Base-by-base conservation (phyloP, 2,888 invertebrate genomes). In the Urechis unicinctus region DNA sequence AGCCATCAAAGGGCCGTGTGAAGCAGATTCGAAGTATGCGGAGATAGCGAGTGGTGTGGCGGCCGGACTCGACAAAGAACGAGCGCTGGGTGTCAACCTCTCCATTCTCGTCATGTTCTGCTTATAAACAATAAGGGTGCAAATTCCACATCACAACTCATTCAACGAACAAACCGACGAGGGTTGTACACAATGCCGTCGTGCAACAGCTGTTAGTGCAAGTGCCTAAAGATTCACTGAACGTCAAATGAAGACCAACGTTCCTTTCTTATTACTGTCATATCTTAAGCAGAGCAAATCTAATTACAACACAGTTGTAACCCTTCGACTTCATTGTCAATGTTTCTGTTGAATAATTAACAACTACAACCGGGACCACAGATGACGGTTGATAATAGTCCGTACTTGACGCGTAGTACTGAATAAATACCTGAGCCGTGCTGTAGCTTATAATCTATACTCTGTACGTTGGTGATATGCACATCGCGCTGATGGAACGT, bases 11-110 rank as follows among this genome's bases (percentile, higher is more conserved):
- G 2, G 62, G 61, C 31, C 61, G 60, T n/a, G 59, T 60, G 53
- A 64, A 65, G 36, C 65, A 64, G 28, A 65, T 50, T 2, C 65
- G 45, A 13, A 65, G 54, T 41, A 65, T 62, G 5, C 65, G 59
- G 17, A 65, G 59, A 47, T 65, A 65, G 31, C 65, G 59, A 2
- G 65, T 65, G 5, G 65, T 65, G 52, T 56, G 52, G 1, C 63
- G 57, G 9, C 65, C 65, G 2, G 63, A 65, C 48, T 65, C 65
- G 29, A 61, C 61, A 58, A 61, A 65, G 50, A 65, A 65, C 1
- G 65, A 65, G 5, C 65, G 29, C 47, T 65, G 65, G 1, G 65
- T 65, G 56, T 65, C 65, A 41, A 64, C 41, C 31, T 62, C 57
- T 24, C 41, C 58, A 21, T 41, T 41, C 24, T 52, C 55, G 36